Conservation (phyloP, 2,888 invertebrate genomes). For the Trypoxylon attenuatum region DNA sequence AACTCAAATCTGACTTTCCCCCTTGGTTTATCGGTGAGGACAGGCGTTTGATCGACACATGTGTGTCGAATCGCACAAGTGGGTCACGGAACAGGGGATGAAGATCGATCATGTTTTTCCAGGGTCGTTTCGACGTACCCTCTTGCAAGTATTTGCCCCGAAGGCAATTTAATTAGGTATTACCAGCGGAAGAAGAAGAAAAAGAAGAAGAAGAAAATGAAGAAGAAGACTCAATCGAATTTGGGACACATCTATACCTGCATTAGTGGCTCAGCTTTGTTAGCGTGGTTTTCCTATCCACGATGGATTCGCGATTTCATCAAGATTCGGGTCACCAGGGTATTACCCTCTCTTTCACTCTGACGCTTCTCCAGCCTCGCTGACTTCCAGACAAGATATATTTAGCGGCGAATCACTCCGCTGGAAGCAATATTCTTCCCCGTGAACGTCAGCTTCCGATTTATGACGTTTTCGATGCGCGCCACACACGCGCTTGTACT, state of each 20-base stretch:
- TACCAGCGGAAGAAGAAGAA: constrained; percentile 9
- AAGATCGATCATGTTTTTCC: constrained; percentile 2
- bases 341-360: constrained; percentile 41
- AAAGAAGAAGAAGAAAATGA: background rate
- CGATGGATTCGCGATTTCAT: constrained; percentile 29
- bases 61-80: background rate
- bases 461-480: background rate
- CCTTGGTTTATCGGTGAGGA: too few relatives aligned
- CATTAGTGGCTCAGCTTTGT: constrained; percentile 1
- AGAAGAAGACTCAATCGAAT: constrained; percentile 36
- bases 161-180: constrained; percentile 44
- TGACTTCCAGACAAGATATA: constrained; percentile 34
- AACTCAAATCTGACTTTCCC: too few relatives aligned
- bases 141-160: constrained; percentile 9
- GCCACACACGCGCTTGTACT: background rate
- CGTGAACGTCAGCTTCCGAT: constrained; percentile 22
- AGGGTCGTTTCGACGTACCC: constrained; percentile 12
- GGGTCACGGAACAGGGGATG: background rate
- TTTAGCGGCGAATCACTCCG: constrained; percentile 20
- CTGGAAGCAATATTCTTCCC: constrained; percentile 21
- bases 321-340: constrained; percentile 44
- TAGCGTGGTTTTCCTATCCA: constrained; percentile 30
- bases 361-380: constrained; percentile 13
- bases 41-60: background rate
- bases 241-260: constrained; percentile 30